A percentile compares a stretch with the other conserved stretches of the same genome.
phyloP scores from a whole-genome alignment of 2,888 invertebrate species.

The Adineta ricciae region DNA sequence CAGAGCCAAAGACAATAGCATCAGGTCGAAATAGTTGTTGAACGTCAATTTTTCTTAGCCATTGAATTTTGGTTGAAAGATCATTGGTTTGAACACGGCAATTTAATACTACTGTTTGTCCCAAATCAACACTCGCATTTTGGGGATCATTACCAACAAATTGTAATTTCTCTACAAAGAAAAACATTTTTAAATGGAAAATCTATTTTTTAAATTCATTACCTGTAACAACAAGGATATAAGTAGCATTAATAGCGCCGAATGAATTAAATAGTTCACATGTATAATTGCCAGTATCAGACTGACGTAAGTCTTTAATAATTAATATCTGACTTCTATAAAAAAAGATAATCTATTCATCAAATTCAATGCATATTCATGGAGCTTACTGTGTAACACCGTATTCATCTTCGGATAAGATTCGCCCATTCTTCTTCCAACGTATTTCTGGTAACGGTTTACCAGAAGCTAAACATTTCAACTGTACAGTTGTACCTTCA shows the following conservation, averaged over 20 bases:
- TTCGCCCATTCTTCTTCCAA: conserved; percentile 15
- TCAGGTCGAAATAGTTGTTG: background rate
- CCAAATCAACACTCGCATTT: background rate
- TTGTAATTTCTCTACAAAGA: conserved; percentile 6
- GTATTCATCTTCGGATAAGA: conserved; percentile 18
- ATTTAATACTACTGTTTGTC: background rate
- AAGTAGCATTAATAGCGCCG: background rate
- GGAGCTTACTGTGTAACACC: background rate
- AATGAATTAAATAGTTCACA: conserved; percentile 3
- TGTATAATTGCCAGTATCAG: conserved; percentile 16
- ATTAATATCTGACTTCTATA: background rate
- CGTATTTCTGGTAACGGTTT: conserved; percentile 2
- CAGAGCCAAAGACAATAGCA: conserved; percentile 1
- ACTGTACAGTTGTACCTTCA: conserved; percentile 8
- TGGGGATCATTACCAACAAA: background rate
- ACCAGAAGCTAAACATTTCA: background rate
- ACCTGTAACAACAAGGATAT: conserved; percentile 9
- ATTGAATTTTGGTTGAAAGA: background rate
- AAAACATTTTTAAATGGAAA: background rate
- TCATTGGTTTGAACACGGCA: background rate
- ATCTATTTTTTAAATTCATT: background rate
- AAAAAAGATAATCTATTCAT: background rate
- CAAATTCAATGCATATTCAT: background rate
- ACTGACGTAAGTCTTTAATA: conserved; percentile 3
- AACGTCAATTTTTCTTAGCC: background rate